Evolutionary conservation across 2,113 vertebrate species (phyloP).

Genomic region (Leucoraja erinaceus): DNA sequence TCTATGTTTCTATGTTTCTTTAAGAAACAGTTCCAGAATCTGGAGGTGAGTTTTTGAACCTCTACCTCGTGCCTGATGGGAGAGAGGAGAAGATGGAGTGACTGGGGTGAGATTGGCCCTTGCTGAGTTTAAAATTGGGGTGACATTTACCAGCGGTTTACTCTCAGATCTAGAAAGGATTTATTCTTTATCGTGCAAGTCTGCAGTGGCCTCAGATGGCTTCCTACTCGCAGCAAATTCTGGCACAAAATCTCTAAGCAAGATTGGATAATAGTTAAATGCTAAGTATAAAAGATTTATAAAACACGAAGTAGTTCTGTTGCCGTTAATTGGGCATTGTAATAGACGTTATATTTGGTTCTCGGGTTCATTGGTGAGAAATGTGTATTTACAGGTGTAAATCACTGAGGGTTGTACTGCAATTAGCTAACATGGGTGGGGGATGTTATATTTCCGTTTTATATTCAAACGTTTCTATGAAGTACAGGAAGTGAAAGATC

Average conservation of each 20-base stretch:
- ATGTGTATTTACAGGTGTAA: neutral
- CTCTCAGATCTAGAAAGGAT: neutral
- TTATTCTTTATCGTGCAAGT: too few species aligned
- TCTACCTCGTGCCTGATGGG: too few species aligned
- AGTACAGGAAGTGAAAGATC: neutral
- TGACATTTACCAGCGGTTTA: neutral
- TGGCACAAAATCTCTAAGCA: neutral
- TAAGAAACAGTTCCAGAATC: too few species aligned
- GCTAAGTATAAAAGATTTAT: neutral
- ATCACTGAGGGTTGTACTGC: neutral
- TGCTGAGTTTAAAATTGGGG: too few species aligned
- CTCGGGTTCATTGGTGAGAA: neutral
- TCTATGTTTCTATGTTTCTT: too few species aligned
- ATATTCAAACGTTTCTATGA: neutral
- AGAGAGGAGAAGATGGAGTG: too few species aligned
- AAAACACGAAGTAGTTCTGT: neutral
- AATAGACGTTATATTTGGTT: neutral
- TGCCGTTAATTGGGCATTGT: neutral
- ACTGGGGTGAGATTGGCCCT: too few species aligned
- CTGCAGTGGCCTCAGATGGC: too few species aligned
- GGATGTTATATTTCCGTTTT: slow-evolving; percentile 2
- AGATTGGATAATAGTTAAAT: neutral
- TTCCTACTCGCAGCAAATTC: too few species aligned
- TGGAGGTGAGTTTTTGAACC: too few species aligned
- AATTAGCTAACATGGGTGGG: neutral